Evolutionary conservation across 2,888 invertebrate species (phyloP).

Genomic region (Amitus sp.): DNA sequence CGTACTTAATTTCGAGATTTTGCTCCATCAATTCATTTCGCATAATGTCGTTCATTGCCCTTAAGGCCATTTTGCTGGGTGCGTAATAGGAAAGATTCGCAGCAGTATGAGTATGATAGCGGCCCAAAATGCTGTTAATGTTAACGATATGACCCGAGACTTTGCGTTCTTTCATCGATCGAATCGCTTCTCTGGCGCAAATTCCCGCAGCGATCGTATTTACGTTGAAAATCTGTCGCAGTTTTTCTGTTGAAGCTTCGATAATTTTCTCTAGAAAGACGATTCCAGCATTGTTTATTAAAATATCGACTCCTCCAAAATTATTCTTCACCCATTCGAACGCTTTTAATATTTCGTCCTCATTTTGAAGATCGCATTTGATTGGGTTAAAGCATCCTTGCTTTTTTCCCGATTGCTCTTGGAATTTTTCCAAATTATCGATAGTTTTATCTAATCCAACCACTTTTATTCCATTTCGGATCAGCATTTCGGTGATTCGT

Average conservation of each 20-base stretch:
- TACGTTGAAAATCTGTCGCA: slow-evolving; percentile 64
- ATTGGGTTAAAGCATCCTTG: slow-evolving; percentile 54
- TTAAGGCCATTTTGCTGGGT: slow-evolving; percentile 69
- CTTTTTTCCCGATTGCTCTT: slow-evolving; percentile 53
- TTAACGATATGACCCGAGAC: slow-evolving; percentile 71
- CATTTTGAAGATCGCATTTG: slow-evolving; percentile 69
- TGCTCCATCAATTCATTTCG: slow-evolving; percentile 49
- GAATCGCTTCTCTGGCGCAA: slow-evolving; percentile 69
- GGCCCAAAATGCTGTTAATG: slow-evolving; percentile 65
- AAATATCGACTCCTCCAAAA: slow-evolving; percentile 69
- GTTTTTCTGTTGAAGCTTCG: no score
- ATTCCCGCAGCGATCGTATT: slow-evolving; percentile 71
- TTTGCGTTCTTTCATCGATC: slow-evolving; percentile 67
- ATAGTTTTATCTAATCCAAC: slow-evolving; percentile 64
- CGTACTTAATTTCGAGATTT: slow-evolving; percentile 27
- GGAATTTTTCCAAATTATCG: slow-evolving; percentile 62
- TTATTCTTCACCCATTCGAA: slow-evolving; percentile 68
- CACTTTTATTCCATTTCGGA: slow-evolving; percentile 64
- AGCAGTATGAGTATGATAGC: neutral
- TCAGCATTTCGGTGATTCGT: slow-evolving; percentile 58
- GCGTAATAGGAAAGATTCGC: slow-evolving; percentile 58
- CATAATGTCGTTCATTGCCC: slow-evolving; percentile 65
- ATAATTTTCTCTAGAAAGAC: no score
- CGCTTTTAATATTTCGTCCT: slow-evolving; percentile 68
- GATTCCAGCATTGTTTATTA: slow-evolving; percentile 71